Evolutionary conservation across 2,113 vertebrate species (phyloP), one percentile per base, ranked within the genome.

Genomic region (Orthochromis indermauri): DNA sequence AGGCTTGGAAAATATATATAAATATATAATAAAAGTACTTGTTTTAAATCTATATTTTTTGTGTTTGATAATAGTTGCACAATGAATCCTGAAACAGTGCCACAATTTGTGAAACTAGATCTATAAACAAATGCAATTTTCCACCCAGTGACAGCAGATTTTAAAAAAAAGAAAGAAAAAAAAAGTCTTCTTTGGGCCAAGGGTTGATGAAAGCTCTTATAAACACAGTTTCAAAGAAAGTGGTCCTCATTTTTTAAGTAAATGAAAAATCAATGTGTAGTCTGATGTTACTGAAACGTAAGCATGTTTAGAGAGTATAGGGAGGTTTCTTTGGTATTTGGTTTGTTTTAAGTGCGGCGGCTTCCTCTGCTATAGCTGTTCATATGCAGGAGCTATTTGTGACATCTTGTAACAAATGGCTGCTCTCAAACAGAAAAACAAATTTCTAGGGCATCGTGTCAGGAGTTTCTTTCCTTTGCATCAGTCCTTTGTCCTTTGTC

Each of bases 401-500:
- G 11, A 40, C 19, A 13, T 37, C 19, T n/a, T 37, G 31, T 37
- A 21, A 14, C 35, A 68, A 40, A 66, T 66, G 31, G 17, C 17
- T 19, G 17, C 14, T 76, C 45, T 78, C 73, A 17, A 51, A n/a
- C 73, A 31, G 73, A 78, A 78, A 78, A 78, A 31, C 16, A 13
- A n/a, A 37, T 24, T 8, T 33, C 17, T 26, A 54, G n/a, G 54
- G 10, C 57, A 87, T 90, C 24, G 26, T 42, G 61, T n/a, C 55
- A 81, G 55, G 90, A 47, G 66, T 14, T 10, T 71, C 35, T 86
- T 57, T 76, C 45, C 79, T 90, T 81, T 82, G 71, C 89, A 92
- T 92, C 80, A 82, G 93, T 89, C 92, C n/a, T n/a, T n/a, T n/a
- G 82, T 92, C 93, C 94, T 89, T 86, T 87, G n/a, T 90, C 19